Evolutionary conservation across 2,797 vertebrate species (phyloP).

Genomic region (Periophthalmus magnuspinnatus): DNA sequence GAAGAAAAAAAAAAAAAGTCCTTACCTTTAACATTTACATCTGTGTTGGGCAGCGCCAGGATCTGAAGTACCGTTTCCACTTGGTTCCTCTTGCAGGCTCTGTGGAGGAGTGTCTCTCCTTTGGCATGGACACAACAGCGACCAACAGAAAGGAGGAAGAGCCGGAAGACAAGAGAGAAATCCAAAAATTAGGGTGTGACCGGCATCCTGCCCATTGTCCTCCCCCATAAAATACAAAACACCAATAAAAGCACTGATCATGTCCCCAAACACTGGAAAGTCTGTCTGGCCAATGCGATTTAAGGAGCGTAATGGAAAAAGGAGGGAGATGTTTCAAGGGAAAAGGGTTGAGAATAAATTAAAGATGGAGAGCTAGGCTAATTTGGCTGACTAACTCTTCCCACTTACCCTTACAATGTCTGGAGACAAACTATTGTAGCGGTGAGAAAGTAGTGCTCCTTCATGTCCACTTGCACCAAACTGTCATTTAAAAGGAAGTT

Average conservation of each 20-base stretch:
- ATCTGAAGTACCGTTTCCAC: slow-evolving; percentile 87
- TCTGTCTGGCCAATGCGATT: slow-evolving; percentile 65
- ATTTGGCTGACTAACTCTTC: slow-evolving; percentile 43
- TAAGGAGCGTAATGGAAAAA: slow-evolving; percentile 62
- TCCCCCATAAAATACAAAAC: slow-evolving; percentile 41
- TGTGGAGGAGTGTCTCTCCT: slow-evolving; percentile 95
- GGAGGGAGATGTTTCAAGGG: slow-evolving; percentile 54
- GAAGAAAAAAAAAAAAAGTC: slow-evolving; percentile 49
- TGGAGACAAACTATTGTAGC: slow-evolving; percentile 34
- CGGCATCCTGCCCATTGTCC: slow-evolving; percentile 69
- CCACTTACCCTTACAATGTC: slow-evolving; percentile 52
- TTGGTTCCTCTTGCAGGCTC: slow-evolving; percentile 92
- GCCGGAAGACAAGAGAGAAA: slow-evolving; percentile 63
- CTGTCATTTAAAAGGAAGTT: slow-evolving; percentile 74
- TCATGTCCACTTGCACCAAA: slow-evolving; percentile 62
- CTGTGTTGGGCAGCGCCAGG: slow-evolving; percentile 84
- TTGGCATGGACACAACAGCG: slow-evolving; percentile 78
- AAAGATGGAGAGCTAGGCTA: slow-evolving; percentile 49
- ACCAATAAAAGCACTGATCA: slow-evolving; percentile 58
- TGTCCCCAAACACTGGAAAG: slow-evolving; percentile 57
- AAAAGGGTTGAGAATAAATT: slow-evolving; percentile 32
- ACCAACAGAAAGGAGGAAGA: slow-evolving; percentile 61
- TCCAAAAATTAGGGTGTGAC: slow-evolving; percentile 72
- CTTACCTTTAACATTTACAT: slow-evolving; percentile 94
- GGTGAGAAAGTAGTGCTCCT: slow-evolving; percentile 39